Base-by-base conservation (phyloP, 1,140 invertebrate genomes). In the Brachionus koreanus region DNA sequence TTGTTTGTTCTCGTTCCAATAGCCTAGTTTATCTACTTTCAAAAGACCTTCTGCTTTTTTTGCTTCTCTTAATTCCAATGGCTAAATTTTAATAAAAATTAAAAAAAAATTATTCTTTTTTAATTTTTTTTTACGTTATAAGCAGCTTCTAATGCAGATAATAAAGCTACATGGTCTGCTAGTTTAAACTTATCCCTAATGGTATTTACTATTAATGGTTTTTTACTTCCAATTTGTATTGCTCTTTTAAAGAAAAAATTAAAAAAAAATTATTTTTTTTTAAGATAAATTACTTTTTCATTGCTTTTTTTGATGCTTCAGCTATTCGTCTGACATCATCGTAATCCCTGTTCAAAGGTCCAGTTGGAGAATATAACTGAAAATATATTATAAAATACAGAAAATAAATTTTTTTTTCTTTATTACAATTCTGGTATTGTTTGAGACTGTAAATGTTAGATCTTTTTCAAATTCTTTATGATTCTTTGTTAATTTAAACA, bases 381-480 rank as follows among this genome's bases (percentile, higher is more conserved):
- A 46, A n/a, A n/a, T n/a, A 43, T 52, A 39, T 39, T 39, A 16
- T 16, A 37, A 35, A 33, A 35, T 65, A 42, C 0, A n/a, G 16
- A 19, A 39, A 6, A 39, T 39, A 19, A 3, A 69, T 16, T 42
- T 6, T 57, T 57, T 57, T 69, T 67, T 67, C 9, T 33, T 12
- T 35, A 23, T 79, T 63, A 79, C 76, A 19, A 79, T 57, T 79
- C 76, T 37, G 43, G 35, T 79, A 35, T 79, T 43, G 19, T 79
- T 65, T 5, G 61, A 79, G 7, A 79, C 5, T 9, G 42, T 79
- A 65, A 79, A 65, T 57, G 49, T 79, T 61, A 65, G 25, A 57
- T 79, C 76, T 79, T 79, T 79, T 61, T 79, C 76, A 61, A 79
- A 79, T 39, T 79, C 76, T 61, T 79, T 79, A 25, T 79, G 46